These are phyloP conservation scores for Gobiocypris rarus DNA, from an alignment of 2,113 vertebrate genomes.

Conservation along the genomic window DNA sequence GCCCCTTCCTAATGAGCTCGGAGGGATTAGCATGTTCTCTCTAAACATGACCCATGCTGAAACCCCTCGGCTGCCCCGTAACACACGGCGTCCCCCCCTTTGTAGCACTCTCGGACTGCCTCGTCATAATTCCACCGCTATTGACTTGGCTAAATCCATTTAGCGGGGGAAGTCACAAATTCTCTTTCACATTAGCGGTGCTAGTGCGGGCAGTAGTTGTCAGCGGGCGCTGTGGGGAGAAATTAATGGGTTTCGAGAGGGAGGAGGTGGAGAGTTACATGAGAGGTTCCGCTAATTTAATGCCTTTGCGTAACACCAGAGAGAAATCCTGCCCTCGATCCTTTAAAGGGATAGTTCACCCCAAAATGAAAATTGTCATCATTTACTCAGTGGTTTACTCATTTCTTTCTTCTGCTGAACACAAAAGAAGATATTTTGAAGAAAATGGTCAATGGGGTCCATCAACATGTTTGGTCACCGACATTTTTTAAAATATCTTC, in stretches of 20 bases:
- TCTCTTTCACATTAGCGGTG: neutral
- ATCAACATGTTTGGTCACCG: too few species aligned
- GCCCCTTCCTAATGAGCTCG: slow-evolving; percentile 32
- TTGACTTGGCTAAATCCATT: slow-evolving; percentile 38
- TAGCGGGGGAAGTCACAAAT: neutral
- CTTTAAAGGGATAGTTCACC: neutral
- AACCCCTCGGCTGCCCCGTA: neutral
- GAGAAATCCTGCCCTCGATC: slow-evolving; percentile 1
- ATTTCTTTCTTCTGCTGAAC: too few species aligned
- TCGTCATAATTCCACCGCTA: neutral
- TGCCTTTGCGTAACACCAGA: neutral
- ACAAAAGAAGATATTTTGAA: too few species aligned
- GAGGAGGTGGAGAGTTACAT: neutral
- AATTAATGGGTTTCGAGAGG: slow-evolving; percentile 18
- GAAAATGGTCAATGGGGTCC: too few species aligned
- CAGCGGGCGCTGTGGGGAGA: neutral
- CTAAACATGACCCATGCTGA: neutral
- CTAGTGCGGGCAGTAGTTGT: neutral
- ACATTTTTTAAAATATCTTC: too few species aligned
- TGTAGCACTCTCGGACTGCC: neutral
- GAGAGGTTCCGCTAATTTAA: slow-evolving; percentile 1
- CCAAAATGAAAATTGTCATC: too few species aligned
- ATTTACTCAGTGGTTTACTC: too few species aligned
- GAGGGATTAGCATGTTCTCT: slow-evolving; percentile 38
- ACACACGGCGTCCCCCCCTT: neutral